Evolutionary conservation across 2,797 vertebrate species (phyloP), one percentile per base, ranked within the genome.

Genomic region (Ataeniobius toweri): DNA sequence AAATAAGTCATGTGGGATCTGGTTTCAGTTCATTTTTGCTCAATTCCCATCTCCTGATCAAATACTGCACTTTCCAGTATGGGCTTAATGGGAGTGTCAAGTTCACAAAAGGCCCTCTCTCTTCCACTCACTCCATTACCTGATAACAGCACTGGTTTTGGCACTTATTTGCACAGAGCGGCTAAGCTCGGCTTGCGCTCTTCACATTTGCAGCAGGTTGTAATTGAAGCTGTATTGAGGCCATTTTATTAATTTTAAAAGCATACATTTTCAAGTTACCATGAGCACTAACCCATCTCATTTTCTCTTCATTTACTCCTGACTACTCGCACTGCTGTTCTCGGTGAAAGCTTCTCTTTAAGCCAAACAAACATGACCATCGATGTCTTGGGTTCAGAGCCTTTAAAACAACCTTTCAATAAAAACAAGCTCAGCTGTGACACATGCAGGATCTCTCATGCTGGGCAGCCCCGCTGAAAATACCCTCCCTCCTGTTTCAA

Each of bases 11-110:
- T 95, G 91, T 93, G 93, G 94, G 95, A 96, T 96, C 95, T 93
- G 89, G 93, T 96, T 96, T 96, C 96, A 95, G 95, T 94, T 95
- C 95, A 95, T 96, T 96, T 96, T 95, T 96, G 93, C 94, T 95
- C 94, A 95, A 95, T 96, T 96, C 93, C 93, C 94, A 94, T 94
- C 93, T 91, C 91, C 92, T 95, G 95, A 96, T 96, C 95, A 96
- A 96, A 96, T 96, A 96, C 94, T 94, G 95, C 94, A 94, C 94
- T 96, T 96, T 96, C 95, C 94, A 95, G 95, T 93, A 91, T 92
- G 87, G 92, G 92, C 94, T 94, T 96, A 96, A 96, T 96, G 94
- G 95, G 95, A 96, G 94, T 96, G 95, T 96, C 94, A 94, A 94
- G 94, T 96, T 96, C 93, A 93, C 89, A 77, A 70, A 70, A 89